Percentiles rank a stretch among this genome's conserved stretches.
Conservation (phyloP, 2,797 vertebrate genomes). For the Enteromius paludinosus region DNA sequence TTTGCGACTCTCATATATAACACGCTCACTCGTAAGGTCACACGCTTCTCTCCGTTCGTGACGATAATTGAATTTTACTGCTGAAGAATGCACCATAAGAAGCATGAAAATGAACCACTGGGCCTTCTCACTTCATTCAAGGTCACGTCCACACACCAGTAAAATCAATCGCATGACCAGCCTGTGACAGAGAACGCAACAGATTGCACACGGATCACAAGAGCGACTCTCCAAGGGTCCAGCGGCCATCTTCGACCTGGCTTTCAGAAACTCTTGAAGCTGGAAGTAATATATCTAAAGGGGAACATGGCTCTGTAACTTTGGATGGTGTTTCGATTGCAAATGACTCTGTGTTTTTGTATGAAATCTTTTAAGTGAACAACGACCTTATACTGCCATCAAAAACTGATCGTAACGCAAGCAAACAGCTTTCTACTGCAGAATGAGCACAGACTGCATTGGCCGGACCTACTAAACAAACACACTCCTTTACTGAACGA, state of each 20-base stretch:
- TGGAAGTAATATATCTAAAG: conserved; percentile 4
- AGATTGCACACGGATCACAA: conserved; percentile 1
- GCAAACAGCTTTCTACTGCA: not conserved
- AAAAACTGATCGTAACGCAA: not conserved
- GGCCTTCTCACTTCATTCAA: conserved; percentile 30
- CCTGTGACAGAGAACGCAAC: not conserved
- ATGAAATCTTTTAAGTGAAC: conserved; percentile 8
- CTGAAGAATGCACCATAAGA: conserved; percentile 18
- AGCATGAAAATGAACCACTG: conserved; percentile 11
- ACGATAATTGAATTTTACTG: conserved; percentile 14
- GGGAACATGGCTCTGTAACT: not conserved
- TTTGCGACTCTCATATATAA: not conserved
- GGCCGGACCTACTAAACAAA: not conserved
- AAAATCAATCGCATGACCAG: conserved; percentile 14
- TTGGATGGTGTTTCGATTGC: not conserved
- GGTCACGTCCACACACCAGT: conserved; percentile 37
- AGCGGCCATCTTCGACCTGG: conserved; percentile 17
- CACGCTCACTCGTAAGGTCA: not conserved
- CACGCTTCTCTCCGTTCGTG: not conserved
- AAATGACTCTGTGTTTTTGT: not conserved
- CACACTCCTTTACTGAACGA: not conserved
- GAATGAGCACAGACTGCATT: not conserved
- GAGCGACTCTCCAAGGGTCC: conserved; percentile 30
- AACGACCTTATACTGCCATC: not conserved
- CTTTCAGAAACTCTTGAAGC: conserved; percentile 21